Percentiles rank a stretch among this genome's conserved stretches.
Evolutionary conservation across 2,113 vertebrate genomes (phyloP).

Genomic region (Chauna torquata): DNA sequence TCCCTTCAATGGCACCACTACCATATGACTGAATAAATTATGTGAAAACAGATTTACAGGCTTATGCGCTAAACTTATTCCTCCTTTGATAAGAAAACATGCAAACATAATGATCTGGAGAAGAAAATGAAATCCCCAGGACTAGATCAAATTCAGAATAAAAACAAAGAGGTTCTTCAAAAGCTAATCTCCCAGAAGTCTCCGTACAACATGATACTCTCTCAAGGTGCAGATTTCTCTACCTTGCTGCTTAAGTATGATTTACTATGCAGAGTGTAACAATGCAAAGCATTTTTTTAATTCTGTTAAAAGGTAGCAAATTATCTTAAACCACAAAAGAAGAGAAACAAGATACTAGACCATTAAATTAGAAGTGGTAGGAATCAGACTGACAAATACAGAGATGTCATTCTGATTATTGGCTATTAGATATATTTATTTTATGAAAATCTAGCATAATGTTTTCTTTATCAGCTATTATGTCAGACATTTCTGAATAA

Average conservation of each 20-base stretch:
- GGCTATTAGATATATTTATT: conserved; percentile 36
- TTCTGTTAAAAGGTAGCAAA: conserved; percentile 50
- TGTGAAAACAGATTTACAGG: conserved; percentile 50
- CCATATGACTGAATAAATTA: conserved; percentile 3
- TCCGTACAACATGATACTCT: conserved; percentile 60
- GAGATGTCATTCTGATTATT: conserved; percentile 32
- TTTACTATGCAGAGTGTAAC: neutral
- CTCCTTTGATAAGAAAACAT: conserved; percentile 54
- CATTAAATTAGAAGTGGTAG: conserved; percentile 46
- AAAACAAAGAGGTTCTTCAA: conserved; percentile 70
- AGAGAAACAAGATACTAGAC: conserved; percentile 48
- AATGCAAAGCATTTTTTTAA: conserved; percentile 35
- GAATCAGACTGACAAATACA: conserved; percentile 43
- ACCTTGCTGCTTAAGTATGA: conserved; percentile 32
- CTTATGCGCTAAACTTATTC: conserved; percentile 19
- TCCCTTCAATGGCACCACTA: neutral
- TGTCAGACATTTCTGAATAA: conserved; percentile 34
- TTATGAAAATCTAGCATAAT: conserved; percentile 39
- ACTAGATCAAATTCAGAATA: conserved; percentile 40
- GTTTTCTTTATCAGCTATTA: conserved; percentile 37
- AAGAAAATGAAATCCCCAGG: conserved; percentile 54
- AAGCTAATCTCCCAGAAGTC: conserved; percentile 50
- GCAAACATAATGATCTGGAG: conserved; percentile 17
- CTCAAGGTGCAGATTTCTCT: conserved; percentile 40
- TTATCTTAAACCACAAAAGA: conserved; percentile 60